Evolutionary conservation across 2,888 invertebrate genomes (phyloP).

Genomic region (Chrysotoxum bicinctum): DNA sequence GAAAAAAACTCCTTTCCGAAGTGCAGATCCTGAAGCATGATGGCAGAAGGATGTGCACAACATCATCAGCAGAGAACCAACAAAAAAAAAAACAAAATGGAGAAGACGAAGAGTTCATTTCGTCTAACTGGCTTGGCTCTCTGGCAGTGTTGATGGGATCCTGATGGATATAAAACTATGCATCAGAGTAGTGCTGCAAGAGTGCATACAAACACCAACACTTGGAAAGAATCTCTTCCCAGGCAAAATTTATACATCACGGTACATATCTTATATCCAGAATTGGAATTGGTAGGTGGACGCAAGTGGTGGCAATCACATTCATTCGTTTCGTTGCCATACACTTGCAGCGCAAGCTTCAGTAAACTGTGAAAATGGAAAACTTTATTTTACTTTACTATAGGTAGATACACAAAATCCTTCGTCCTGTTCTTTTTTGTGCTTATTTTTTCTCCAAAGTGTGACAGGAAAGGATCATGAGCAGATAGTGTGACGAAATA

Average conservation of each 20-base stretch:
- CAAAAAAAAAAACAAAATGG: background rate
- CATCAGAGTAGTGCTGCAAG: constrained; percentile 58
- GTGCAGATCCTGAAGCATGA: constrained; percentile 15
- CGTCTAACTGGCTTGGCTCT: constrained; percentile 55
- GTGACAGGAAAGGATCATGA: constrained; percentile 71
- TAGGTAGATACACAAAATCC: background rate
- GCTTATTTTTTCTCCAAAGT: constrained; percentile 6
- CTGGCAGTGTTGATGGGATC: constrained; percentile 69
- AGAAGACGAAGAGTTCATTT: constrained; percentile 59
- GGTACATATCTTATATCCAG: constrained; percentile 56
- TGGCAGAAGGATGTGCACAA: constrained; percentile 18
- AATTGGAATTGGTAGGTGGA: constrained; percentile 64
- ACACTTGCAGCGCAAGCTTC: constrained; percentile 1
- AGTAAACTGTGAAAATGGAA: constrained; percentile 50
- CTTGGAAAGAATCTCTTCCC: background rate
- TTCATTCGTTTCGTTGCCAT: constrained; percentile 39
- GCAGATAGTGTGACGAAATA: constrained; percentile 73
- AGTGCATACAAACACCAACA: constrained; percentile 44
- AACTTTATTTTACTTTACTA: constrained; percentile 32
- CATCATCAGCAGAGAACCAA: constrained; percentile 7
- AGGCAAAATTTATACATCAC: constrained; percentile 31
- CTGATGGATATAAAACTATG: constrained; percentile 73
- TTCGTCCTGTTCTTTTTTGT: background rate
- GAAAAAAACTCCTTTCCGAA: constrained; percentile 13
- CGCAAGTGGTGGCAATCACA: constrained; percentile 66